Base-by-base conservation (phyloP, 2,797 vertebrate genomes). In the Rhinatrema bivittatum region DNA sequence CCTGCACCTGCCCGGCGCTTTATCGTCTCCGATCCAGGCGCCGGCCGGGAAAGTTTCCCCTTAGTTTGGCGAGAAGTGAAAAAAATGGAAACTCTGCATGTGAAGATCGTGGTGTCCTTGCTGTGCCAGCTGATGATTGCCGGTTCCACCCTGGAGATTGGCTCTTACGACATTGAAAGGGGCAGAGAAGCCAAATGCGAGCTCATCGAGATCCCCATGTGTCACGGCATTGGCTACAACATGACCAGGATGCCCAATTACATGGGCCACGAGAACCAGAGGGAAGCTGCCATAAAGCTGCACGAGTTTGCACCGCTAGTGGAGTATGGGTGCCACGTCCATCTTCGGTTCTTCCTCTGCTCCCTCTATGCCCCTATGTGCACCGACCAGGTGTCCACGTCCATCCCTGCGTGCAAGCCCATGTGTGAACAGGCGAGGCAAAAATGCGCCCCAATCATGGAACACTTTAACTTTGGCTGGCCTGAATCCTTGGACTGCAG, bases 351-450 rank as follows among this genome's bases (percentile, higher is more conserved):
- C 74, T 95, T 99, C 74, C 93, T 99, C 39, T 98, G 94, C 84
- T 99, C 96, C 8, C 93, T 99, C 27, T 98, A 91, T 25, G 94
- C 91, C 4, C 96, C 96, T 53, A 97, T 98, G 94, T 99, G 94
- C 82, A 93, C 94, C 0, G 89, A 97, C 69, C 91, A 99, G 65
- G 93, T 98, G 71, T 97, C 94, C 14, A 83, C 91, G 68, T 91
- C 91, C 76, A 99, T 98, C 75, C 94, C 89, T 0, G 96, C 96
- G 58, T 98, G 96, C 81, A 84, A 92, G 47, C 94, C 94, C 68
- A 99, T 99, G 96, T 99, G 96, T 10, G 94, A 97, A 69, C 90
- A 94, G 71, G 94, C 94, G 28, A 73, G 94, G 32, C 88, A 86
- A 68, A 82, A 82, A 60, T 99, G 96, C 42, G 90, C 91, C 5